Conservation (phyloP, 2,797 vertebrate genomes). For the Brotula barbata region DNA sequence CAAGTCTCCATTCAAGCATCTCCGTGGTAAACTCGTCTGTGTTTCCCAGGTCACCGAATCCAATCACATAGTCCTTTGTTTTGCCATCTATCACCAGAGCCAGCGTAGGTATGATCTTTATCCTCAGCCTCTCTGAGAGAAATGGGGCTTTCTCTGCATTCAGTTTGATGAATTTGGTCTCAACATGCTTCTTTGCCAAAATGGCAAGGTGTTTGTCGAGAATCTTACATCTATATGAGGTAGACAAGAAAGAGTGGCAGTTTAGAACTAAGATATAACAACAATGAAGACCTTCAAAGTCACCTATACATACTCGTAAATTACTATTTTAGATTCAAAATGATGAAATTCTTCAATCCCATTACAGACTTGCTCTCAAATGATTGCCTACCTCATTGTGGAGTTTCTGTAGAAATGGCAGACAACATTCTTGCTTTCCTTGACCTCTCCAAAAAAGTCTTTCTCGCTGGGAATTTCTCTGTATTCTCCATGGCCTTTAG, state of each 20-base stretch:
- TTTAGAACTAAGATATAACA: not conserved
- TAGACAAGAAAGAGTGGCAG: slow-evolving; percentile 13
- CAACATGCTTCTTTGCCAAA: slow-evolving; percentile 93
- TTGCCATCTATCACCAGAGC: slow-evolving; percentile 93
- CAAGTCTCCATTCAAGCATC: slow-evolving; percentile 94
- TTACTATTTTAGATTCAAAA: no score
- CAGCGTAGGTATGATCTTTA: slow-evolving; percentile 93
- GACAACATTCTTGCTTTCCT: slow-evolving; percentile 95
- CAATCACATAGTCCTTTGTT: slow-evolving; percentile 93
- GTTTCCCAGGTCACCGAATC: slow-evolving; percentile 93
- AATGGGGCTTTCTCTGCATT: slow-evolving; percentile 97
- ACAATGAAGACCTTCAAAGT: not conserved
- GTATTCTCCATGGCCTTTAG: slow-evolving; percentile 96
- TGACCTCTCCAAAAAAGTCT: slow-evolving; percentile 96
- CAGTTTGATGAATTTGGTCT: slow-evolving; percentile 97
- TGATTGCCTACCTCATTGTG: slow-evolving; percentile 88
- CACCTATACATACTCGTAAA: not conserved
- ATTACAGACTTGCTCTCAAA: not conserved
- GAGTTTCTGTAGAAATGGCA: slow-evolving; percentile 97
- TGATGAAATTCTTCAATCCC: not conserved
- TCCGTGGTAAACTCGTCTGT: slow-evolving; percentile 96
- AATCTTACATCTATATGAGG: slow-evolving; percentile 87
- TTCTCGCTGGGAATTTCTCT: slow-evolving; percentile 93
- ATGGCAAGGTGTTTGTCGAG: slow-evolving; percentile 90
- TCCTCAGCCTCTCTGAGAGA: slow-evolving; percentile 89